Evolutionary conservation across 2,797 vertebrate genomes (phyloP), one percentile per base, ranked within the genome.

Genomic region (Sparidentex hasta): DNA sequence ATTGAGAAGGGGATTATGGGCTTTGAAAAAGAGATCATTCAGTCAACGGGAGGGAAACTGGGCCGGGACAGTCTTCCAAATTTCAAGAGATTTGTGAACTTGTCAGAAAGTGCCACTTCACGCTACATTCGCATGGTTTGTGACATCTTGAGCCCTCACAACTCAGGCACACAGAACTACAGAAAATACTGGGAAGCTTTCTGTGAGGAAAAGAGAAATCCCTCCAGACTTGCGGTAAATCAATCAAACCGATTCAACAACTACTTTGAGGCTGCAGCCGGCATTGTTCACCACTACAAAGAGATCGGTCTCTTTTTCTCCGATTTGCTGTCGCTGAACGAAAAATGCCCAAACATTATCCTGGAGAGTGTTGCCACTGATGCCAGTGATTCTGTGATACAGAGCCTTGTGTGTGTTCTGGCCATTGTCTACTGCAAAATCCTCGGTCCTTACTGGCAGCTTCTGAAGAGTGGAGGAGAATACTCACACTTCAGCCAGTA

Each of bases 391-490:
- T 63, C 92, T 1, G 82, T 93, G 13, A 88, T 96, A 56, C 95
- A 96, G 85, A 92, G 90, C 58, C 83, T 96, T 0, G 90, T 95
- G 51, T 95, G 96, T 23, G 94, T 94, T 6, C 75, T 96, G 51
- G 95, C 95, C 52, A 76, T 96, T 3, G 33, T 96, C 50, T 93
- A 96, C 88, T 94, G 94, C 81, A 96, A 96, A 88, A 76, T 96
- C 8, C 78, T 96, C 0, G 95, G 96, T 1, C 96, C 96, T n/a
- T 95, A 94, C 82, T 95, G 93, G 94, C 95, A 96, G 82, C 94
- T 96, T 1, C 85, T 96, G 54, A 95, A 88, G 64, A 96, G 95
- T 29, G 89, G 76, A 8, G 94, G 86, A 1, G 93, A 96, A 62
- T 96, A 96, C 65, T 59, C 90, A 0, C 87, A 84, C 12, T 96